Conservation (phyloP, 2,888 invertebrate genomes). For the Troides aeacus region DNA sequence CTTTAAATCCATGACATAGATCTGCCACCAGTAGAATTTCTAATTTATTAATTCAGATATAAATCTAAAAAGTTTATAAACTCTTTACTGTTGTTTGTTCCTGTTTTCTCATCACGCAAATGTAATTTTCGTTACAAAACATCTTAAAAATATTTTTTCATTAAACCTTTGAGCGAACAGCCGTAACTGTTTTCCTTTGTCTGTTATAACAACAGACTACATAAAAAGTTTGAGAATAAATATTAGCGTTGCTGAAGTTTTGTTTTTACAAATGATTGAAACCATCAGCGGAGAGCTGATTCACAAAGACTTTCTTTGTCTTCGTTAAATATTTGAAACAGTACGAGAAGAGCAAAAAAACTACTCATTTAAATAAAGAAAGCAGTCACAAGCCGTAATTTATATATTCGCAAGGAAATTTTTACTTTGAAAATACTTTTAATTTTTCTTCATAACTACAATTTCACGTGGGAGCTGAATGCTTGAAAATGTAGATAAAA, state of each 20-base stretch:
- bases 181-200: constrained; percentile 20
- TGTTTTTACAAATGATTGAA: constrained; percentile 15
- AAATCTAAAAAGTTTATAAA: constrained; percentile 16
- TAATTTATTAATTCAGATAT: constrained; percentile 11
- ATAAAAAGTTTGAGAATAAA: constrained; percentile 16
- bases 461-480: too few species aligned
- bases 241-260: constrained; percentile 7
- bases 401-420: background rate
- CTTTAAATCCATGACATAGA: background rate
- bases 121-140: constrained; percentile 15
- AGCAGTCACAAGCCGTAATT: background rate
- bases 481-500: too few species aligned
- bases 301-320: constrained; percentile 5
- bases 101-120: constrained; percentile 10
- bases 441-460: background rate
- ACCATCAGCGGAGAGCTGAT: background rate
- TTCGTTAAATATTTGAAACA: constrained; percentile 4
- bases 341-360: background rate
- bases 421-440: background rate
- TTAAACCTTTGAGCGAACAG: constrained; percentile 18
- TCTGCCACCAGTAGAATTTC: background rate
- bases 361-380: constrained; percentile 1
- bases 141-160: constrained; percentile 19
- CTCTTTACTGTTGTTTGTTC: background rate
- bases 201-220: constrained; percentile 17